Evolutionary conservation across 2,113 vertebrate species (phyloP), one percentile per base, ranked within the genome.

Genomic region (Naja naja): DNA sequence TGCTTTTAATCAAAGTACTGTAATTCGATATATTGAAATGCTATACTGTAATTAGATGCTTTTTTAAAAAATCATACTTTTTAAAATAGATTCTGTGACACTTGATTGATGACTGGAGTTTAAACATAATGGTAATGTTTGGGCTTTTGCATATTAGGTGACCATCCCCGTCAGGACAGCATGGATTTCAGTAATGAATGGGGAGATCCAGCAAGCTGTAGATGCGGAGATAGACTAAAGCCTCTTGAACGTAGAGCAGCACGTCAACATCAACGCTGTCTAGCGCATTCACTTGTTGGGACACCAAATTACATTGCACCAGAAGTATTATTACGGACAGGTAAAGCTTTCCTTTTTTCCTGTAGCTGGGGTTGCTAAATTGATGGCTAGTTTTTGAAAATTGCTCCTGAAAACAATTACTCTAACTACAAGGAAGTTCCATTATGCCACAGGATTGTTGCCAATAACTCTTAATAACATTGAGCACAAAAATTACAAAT

Each of bases 131-230:
- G 25, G 58, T 55, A 53, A 1, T 14, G 0, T 74, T 23, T 85
- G 89, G 91, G 23, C 93, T 30, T 6, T 91, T 58, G 53, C 1
- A 2, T 14, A 92, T 0, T 92, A 99, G 99, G 99, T 89, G 99
- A 99, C 93, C 99, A 99, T 0, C 98, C 98, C 88, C 98, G 99
- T 49, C 99, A 99, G 96, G 99, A 99, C 96, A 99, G 99, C 87
- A 99, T 99, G 99, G 99, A 99, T 98, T 99, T 99, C 97, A 99
- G 99, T 97, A 99, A 97, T 16, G 99, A 99, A 27, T 99, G 99
- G 99, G 98, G 99, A 8, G 99, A 99, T 92, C 96, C 98, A 0
- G 96, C 98, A 0, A 99, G 98, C 89, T 99, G 99, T 93, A 98
- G 98, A 81, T 99, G 99, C 39, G 98, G 98, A 1, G 99, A 99